Conservation (phyloP, 2,113 vertebrate genomes). For the Romanogobio albipinnatus region DNA sequence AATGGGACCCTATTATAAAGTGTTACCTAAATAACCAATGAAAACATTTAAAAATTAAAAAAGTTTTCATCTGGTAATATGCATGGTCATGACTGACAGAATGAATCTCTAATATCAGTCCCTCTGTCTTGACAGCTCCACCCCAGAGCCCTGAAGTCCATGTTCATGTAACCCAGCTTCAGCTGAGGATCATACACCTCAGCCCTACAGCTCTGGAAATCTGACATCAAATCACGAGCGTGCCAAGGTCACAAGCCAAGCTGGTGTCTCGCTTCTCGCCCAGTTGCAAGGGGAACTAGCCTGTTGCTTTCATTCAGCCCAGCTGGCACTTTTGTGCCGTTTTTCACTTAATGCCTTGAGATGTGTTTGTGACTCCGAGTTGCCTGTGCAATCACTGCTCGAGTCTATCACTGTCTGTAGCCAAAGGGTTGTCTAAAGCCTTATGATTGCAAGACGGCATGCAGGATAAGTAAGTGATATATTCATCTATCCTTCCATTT, state of each 20-base stretch:
- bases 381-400: conserved; percentile 20
- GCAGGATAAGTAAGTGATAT: neutral
- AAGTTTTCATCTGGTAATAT: neutral
- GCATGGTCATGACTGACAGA: neutral
- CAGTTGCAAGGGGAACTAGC: neutral
- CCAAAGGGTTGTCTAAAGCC: neutral
- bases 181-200: conserved; percentile 24
- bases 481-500: neutral
- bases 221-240: neutral
- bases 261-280: neutral
- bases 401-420: neutral
- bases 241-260: conserved; percentile 3
- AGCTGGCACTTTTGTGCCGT: conserved; percentile 15
- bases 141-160: neutral
- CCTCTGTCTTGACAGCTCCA: neutral
- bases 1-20: too few species aligned
- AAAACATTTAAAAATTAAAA: neutral
- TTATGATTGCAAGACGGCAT: neutral
- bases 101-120: neutral
- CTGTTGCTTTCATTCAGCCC: conserved; percentile 5
- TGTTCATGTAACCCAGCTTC: neutral
- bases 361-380: neutral
- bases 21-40: neutral
- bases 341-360: conserved; percentile 8
- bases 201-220: neutral